Percentiles rank a stretch among this genome's conserved stretches.
Conservation (phyloP, 2,797 vertebrate genomes). For the Xerus rutilus region DNA sequence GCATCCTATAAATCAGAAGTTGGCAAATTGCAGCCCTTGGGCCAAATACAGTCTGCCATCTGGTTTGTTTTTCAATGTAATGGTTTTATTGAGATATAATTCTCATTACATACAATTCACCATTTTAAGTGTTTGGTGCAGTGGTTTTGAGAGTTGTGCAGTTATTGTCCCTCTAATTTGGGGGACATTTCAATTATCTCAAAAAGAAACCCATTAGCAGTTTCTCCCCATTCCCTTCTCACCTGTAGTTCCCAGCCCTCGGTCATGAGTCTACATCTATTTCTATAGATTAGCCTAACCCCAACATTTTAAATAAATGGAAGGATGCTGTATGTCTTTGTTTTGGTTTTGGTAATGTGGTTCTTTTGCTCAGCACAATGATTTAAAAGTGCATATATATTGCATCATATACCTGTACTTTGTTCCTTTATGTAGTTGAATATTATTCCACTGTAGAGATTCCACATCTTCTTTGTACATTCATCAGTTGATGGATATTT, state of each 20-base stretch:
- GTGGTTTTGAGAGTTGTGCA: not conserved
- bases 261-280: not conserved
- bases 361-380: not conserved
- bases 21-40: not conserved
- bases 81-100: constrained; percentile 24
- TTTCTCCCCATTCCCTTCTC: not conserved
- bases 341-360: not conserved
- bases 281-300: not conserved
- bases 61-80: constrained; percentile 13
- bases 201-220: not conserved
- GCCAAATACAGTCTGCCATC: not conserved
- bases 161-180: not conserved
- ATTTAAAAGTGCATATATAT: not conserved
- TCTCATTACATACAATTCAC: not conserved
- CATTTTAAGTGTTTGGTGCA: not conserved
- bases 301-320: not conserved
- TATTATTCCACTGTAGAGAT: not conserved
- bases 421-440: not conserved
- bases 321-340: not conserved
- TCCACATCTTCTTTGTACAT: not conserved
- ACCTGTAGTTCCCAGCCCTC: not conserved
- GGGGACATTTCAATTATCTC: not conserved
- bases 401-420: not conserved
- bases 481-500: not conserved
- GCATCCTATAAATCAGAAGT: not conserved